Conservation (phyloP, 2,888 invertebrate genomes). For the Teinopalpus imperialis region DNA sequence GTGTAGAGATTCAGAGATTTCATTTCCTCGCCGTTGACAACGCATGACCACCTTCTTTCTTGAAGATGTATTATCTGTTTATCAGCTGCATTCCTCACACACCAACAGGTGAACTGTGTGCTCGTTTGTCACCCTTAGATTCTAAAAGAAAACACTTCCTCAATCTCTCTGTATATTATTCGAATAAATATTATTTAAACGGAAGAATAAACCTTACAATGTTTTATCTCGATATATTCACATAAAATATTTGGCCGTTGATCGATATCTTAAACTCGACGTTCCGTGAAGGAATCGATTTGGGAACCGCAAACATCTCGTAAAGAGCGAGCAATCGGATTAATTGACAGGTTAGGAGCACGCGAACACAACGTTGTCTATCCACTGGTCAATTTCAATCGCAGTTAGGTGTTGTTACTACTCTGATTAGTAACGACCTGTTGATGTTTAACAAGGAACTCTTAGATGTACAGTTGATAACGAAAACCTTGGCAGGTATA, state of each 20-base stretch:
- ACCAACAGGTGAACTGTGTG: too few relatives aligned
- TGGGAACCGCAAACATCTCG: conserved; percentile 8
- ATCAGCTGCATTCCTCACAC: too few relatives aligned
- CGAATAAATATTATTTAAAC: too few relatives aligned
- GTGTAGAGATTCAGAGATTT: too few relatives aligned
- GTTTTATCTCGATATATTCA: too few relatives aligned
- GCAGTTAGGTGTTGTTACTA: neutral
- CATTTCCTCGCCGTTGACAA: too few relatives aligned
- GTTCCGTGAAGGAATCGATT: conserved; percentile 5
- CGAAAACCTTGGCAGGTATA: neutral
- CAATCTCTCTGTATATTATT: neutral
- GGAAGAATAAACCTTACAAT: too few relatives aligned
- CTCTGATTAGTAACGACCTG: conserved; percentile 16
- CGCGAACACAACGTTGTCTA: conserved; percentile 3
- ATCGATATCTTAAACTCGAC: conserved; percentile 8
- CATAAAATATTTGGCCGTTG: too few relatives aligned
- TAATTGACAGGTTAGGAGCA: conserved; percentile 6
- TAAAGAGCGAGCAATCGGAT: neutral
- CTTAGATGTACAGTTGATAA: neutral
- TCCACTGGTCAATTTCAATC: neutral
- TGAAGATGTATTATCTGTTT: too few relatives aligned
- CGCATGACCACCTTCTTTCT: too few relatives aligned
- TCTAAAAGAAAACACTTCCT: too few relatives aligned
- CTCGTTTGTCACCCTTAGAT: too few relatives aligned
- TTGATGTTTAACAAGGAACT: neutral